Evolutionary conservation across 1,140 invertebrate genomes (phyloP).

Genomic region (Samia ricini): DNA sequence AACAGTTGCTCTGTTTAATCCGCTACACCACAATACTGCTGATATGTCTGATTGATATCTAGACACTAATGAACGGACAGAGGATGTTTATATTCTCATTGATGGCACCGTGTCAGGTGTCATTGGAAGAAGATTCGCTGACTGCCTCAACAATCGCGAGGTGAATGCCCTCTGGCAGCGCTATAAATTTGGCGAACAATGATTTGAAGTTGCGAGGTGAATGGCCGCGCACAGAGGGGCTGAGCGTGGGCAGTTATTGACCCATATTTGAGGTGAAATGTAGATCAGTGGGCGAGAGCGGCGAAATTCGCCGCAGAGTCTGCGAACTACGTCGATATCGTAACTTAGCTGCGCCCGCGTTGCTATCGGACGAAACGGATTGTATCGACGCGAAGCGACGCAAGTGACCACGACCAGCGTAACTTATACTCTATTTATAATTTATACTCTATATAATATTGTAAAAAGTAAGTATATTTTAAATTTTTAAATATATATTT

Average conservation of each 20-base stretch:
- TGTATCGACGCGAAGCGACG: not conserved
- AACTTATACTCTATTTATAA: not conserved
- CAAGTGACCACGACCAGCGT: not conserved
- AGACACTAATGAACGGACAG: constrained; percentile 24
- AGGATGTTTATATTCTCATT: constrained; percentile 55
- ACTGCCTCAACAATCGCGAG: constrained; percentile 51
- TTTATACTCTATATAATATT: not conserved
- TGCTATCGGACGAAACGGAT: constrained; percentile 10
- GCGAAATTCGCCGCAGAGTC: constrained; percentile 68
- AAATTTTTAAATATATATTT: not conserved
- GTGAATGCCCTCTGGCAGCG: constrained; percentile 57
- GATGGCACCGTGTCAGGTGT: constrained; percentile 57
- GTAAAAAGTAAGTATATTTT: not conserved
- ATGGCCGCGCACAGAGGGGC: constrained; percentile 70
- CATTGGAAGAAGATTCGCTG: constrained; percentile 63
- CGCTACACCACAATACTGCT: constrained; percentile 8
- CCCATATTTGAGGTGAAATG: constrained; percentile 76
- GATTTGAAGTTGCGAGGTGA: constrained; percentile 75
- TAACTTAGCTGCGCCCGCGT: constrained; percentile 32
- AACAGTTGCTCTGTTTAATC: constrained; percentile 10
- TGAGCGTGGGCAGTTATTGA: constrained; percentile 76
- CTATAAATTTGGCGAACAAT: constrained; percentile 76
- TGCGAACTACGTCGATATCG: constrained; percentile 24
- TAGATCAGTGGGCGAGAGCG: constrained; percentile 77
- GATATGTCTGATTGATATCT: constrained; percentile 18